A percentile compares a stretch with the other conserved stretches of the same genome.
Evolutionary conservation across 2,888 invertebrate genomes (phyloP).

Genomic region (Drosophila testacea): DNA sequence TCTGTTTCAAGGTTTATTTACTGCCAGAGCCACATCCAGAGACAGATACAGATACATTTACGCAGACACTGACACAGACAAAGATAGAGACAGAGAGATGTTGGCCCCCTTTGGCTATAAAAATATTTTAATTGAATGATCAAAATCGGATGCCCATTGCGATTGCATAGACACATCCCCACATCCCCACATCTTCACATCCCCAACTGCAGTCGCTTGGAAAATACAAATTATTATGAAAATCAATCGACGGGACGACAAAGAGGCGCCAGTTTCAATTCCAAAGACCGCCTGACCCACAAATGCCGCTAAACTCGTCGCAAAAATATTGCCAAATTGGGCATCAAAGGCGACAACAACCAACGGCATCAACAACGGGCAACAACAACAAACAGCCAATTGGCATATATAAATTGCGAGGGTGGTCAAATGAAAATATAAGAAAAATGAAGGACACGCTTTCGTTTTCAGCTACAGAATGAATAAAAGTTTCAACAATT

Average conservation of each 20-base stretch:
- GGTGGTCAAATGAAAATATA: slow-evolving; percentile 15
- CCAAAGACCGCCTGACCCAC: slow-evolving; percentile 73
- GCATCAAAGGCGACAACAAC: slow-evolving; percentile 41
- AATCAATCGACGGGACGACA: slow-evolving; percentile 60
- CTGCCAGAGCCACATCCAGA: slow-evolving; percentile 27
- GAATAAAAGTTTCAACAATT: too few relatives aligned
- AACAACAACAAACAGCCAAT: slow-evolving; percentile 32
- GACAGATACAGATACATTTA: slow-evolving; percentile 1
- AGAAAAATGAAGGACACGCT: too few relatives aligned
- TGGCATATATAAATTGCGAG: slow-evolving; percentile 60
- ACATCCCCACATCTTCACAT: background rate
- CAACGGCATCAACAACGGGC: slow-evolving; percentile 16
- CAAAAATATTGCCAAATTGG: slow-evolving; percentile 72
- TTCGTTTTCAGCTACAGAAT: too few relatives aligned
- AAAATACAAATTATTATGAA: slow-evolving; percentile 51
- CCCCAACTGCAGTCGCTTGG: slow-evolving; percentile 31
- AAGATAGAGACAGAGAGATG: slow-evolving; percentile 25
- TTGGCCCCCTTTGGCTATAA: slow-evolving; percentile 55
- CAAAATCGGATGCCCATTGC: slow-evolving; percentile 72
- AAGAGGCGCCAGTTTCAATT: slow-evolving; percentile 66
- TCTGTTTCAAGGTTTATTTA: slow-evolving; percentile 62
- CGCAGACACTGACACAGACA: slow-evolving; percentile 2
- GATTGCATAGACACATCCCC: slow-evolving; percentile 29
- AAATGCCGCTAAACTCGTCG: slow-evolving; percentile 58
- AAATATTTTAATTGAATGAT: slow-evolving; percentile 82